Conservation (phyloP, 2,888 invertebrate species). For the Acanthosoma haemorrhoidale region DNA sequence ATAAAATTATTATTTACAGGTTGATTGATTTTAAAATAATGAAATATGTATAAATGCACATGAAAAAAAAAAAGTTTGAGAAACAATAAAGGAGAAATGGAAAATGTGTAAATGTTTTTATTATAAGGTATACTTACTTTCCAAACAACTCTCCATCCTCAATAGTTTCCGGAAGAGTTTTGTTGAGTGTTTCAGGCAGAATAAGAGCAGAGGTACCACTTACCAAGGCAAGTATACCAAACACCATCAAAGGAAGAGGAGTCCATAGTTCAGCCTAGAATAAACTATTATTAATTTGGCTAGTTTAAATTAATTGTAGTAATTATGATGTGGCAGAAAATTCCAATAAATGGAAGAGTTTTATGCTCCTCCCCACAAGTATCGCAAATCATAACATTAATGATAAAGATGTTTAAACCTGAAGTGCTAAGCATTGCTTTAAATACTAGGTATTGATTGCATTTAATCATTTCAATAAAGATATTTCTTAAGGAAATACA, state of each 20-base stretch:
- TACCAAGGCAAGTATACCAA: conserved; percentile 53
- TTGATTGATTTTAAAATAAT: too few species aligned
- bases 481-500: too few species aligned
- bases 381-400: too few species aligned
- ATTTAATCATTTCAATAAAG: background rate
- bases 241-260: conserved; percentile 56
- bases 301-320: too few species aligned
- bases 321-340: background rate
- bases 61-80: too few species aligned
- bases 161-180: conserved; percentile 60
- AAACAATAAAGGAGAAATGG: background rate
- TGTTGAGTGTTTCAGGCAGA: conserved; percentile 62
- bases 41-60: too few species aligned
- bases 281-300: conserved; percentile 16
- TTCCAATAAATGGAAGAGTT: background rate
- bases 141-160: conserved; percentile 60
- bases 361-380: background rate
- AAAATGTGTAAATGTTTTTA: background rate
- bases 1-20: too few species aligned
- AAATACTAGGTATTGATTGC: background rate
- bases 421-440: too few species aligned
- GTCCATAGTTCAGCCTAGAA: conserved; percentile 54
- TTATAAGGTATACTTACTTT: conserved; percentile 49
- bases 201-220: conserved; percentile 55
- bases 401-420: too few species aligned